Percentiles rank a stretch among this genome's conserved stretches.
phyloP scores from a whole-genome alignment of 1,140 invertebrate genomes.

The Drosophila obscura region DNA sequence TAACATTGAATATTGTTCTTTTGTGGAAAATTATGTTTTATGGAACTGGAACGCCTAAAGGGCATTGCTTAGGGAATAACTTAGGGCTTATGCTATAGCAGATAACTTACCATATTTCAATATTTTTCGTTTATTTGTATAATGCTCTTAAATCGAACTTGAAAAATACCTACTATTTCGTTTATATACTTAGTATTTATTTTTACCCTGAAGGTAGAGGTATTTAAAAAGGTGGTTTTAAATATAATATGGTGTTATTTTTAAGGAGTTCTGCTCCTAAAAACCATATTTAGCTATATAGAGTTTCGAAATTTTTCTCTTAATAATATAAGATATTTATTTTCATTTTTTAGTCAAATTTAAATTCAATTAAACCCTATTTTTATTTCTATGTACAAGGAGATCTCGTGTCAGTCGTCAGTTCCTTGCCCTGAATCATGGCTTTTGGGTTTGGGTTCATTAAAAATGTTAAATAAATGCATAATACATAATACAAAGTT shows the following conservation, averaged over 20 bases:
- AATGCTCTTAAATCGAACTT: too few relatives aligned
- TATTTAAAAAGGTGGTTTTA: too few relatives aligned
- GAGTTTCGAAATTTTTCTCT: too few relatives aligned
- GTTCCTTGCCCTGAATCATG: constrained; percentile 35
- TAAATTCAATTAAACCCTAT: neutral
- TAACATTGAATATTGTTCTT: constrained; percentile 2
- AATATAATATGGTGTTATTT: neutral
- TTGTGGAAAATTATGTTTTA: constrained; percentile 22
- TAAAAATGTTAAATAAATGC: constrained; percentile 64
- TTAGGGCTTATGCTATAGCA: constrained; percentile 12
- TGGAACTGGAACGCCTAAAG: constrained; percentile 27
- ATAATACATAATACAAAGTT: constrained; percentile 69
- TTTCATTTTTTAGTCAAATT: neutral
- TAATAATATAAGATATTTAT: neutral
- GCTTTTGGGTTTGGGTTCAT: constrained; percentile 59
- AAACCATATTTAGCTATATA: too few relatives aligned
- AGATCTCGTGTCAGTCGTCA: neutral
- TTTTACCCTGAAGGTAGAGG: neutral
- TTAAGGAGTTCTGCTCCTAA: too few relatives aligned
- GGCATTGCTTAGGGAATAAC: neutral
- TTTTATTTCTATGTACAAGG: neutral
- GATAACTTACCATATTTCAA: constrained; percentile 14
- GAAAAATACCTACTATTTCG: too few relatives aligned
- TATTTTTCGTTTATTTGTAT: too few relatives aligned
- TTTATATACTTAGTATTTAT: neutral